Conservation (phyloP, 2,797 vertebrate genomes). For the Malacoctenus gilli region DNA sequence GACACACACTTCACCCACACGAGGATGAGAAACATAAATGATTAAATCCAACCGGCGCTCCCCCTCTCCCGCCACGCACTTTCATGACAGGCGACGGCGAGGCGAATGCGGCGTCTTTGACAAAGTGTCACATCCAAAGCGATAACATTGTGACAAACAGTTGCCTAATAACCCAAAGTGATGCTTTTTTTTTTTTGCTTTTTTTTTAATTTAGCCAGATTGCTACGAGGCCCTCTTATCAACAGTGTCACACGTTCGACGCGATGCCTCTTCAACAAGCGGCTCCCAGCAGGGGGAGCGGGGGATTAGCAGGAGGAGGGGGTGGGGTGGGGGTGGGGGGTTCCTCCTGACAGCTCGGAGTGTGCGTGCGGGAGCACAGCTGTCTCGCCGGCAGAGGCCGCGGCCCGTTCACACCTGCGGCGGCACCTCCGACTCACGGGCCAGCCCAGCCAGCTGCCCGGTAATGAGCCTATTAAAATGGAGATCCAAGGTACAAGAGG, state of each 20-base stretch:
- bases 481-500: conserved; percentile 78
- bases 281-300: conserved; percentile 63
- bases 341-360: conserved; percentile 63
- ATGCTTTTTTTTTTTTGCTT: conserved; percentile 68
- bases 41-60: conserved; percentile 49
- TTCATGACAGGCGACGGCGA: conserved; percentile 44
- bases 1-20: conserved; percentile 53
- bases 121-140: conserved; percentile 42
- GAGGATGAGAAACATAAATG: conserved; percentile 57
- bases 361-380: conserved; percentile 40
- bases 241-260: conserved; percentile 70
- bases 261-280: conserved; percentile 69
- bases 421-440: conserved; percentile 38
- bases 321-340: too few relatives aligned
- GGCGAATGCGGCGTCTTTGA: conserved; percentile 40
- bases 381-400: conserved; percentile 56
- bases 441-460: conserved; percentile 37
- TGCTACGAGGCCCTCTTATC: conserved; percentile 66
- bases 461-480: conserved; percentile 82
- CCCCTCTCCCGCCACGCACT: conserved; percentile 30
- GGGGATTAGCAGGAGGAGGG: conserved; percentile 75
- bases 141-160: conserved; percentile 56
- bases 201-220: conserved; percentile 69
- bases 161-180: conserved; percentile 62
- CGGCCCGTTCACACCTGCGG: conserved; percentile 46